These are phyloP conservation scores for Bicyclus anynana DNA, from an alignment of 1,140 invertebrate genomes.

Conservation along the genomic window DNA sequence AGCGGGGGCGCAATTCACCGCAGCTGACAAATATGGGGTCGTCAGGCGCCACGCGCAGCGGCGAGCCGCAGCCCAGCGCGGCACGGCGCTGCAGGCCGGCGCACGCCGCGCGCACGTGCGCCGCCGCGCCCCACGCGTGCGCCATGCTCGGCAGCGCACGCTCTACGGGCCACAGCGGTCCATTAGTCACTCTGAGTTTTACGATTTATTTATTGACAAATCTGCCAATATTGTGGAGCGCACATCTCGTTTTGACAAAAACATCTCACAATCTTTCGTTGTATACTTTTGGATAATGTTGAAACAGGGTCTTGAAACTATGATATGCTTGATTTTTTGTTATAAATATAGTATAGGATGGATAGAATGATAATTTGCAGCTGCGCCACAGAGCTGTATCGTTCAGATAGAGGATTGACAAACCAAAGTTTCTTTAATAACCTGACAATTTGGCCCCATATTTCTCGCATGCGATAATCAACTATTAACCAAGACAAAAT, in stretches of 20 bases:
- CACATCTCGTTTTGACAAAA: too few species aligned
- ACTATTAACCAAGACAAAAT: background rate
- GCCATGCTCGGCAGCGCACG: slow-evolving; percentile 14
- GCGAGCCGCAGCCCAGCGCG: slow-evolving; percentile 18
- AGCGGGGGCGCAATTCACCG: slow-evolving; percentile 26
- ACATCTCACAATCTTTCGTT: too few species aligned
- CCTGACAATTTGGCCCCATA: slow-evolving; percentile 13
- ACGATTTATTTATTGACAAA: background rate
- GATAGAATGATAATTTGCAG: too few species aligned
- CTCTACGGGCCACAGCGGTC: background rate
- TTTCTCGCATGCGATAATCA: slow-evolving; percentile 25
- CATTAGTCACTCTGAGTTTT: too few species aligned
- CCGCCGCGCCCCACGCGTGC: slow-evolving; percentile 21
- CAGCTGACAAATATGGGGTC: slow-evolving; percentile 38
- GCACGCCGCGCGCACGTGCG: slow-evolving; percentile 27
- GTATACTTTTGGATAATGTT: too few species aligned
- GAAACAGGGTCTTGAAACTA: too few species aligned
- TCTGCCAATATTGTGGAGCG: too few species aligned
- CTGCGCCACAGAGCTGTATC: too few species aligned
- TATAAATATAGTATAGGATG: too few species aligned
- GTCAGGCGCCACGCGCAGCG: slow-evolving; percentile 14
- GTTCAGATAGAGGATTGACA: too few species aligned
- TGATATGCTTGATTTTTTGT: too few species aligned
- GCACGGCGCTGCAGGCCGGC: slow-evolving; percentile 33
- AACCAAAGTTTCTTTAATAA: too few species aligned